A percentile compares a stretch with the other conserved stretches of the same genome.
Evolutionary conservation across 2,113 vertebrate genomes (phyloP).

Genomic region (Gracilinanus agilis): DNA sequence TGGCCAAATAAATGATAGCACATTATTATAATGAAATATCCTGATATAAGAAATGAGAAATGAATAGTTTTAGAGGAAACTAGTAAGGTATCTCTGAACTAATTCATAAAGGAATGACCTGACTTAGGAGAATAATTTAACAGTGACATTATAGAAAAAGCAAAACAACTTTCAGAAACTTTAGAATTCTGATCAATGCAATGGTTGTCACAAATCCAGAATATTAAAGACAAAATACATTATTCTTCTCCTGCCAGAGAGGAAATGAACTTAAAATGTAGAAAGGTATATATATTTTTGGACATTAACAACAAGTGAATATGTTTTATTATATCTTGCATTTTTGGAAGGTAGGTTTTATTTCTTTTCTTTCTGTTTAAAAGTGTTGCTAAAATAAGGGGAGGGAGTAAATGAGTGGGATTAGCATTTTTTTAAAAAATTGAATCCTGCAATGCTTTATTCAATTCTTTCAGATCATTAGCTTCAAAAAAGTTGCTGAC

Average conservation of each 20-base stretch:
- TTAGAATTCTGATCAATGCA: neutral
- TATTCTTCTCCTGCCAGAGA: neutral
- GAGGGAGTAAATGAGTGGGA: neutral
- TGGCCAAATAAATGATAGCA: neutral
- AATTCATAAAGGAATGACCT: neutral
- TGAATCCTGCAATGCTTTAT: neutral
- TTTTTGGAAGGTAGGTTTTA: neutral
- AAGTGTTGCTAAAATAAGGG: neutral
- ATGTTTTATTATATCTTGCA: neutral
- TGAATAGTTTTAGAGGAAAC: neutral
- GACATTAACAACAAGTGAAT: no score
- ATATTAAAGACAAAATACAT: neutral
- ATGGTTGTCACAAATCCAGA: neutral
- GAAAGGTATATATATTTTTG: neutral
- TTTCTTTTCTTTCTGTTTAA: neutral
- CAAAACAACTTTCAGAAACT: neutral
- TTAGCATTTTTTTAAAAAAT: neutral
- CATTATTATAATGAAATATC: neutral
- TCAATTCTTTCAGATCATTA: neutral
- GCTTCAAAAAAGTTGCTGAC: neutral
- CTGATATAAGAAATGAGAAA: neutral
- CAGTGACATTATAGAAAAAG: neutral
- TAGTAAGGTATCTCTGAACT: neutral
- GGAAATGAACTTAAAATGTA: neutral
- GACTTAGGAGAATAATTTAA: neutral